These are phyloP conservation scores for Drosophila anomalata DNA, from an alignment of 2,888 invertebrate species.

Conservation along the genomic window DNA sequence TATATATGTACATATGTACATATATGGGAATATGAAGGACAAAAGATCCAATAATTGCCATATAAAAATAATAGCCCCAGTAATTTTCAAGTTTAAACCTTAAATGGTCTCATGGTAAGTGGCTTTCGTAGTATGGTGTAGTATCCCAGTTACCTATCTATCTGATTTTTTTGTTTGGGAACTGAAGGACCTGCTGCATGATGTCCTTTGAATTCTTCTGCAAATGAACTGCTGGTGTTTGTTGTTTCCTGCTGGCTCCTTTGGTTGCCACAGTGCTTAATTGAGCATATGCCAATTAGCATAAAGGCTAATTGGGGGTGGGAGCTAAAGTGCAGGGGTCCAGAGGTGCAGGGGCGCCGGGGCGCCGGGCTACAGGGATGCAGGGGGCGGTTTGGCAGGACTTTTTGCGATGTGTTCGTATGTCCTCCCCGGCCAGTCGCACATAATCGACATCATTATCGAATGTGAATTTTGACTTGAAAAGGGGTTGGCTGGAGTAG, in stretches of 20 bases:
- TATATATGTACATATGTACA: no score
- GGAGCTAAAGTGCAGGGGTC: conserved; percentile 6
- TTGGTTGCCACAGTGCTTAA: conserved; percentile 57
- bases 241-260: conserved; percentile 24
- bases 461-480: conserved; percentile 16
- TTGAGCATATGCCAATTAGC: conserved; percentile 79
- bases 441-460: conserved; percentile 59
- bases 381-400: not conserved
- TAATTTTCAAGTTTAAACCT: no score
- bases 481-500: conserved; percentile 9
- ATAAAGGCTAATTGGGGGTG: conserved; percentile 32
- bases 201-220: not conserved
- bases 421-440: conserved; percentile 3
- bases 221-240: conserved; percentile 5
- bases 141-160: no score
- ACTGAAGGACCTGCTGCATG: not conserved
- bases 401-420: not conserved
- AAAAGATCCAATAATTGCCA: no score
- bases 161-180: not conserved
- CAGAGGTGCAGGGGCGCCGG: not conserved
- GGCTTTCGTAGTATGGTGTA: no score
- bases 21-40: no score
- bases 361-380: not conserved
- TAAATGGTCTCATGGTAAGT: no score
- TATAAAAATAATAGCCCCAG: no score